These are phyloP conservation scores for Acyrthosiphon pisum DNA, from an alignment of 1,140 invertebrate species.

Conservation along the genomic window DNA sequence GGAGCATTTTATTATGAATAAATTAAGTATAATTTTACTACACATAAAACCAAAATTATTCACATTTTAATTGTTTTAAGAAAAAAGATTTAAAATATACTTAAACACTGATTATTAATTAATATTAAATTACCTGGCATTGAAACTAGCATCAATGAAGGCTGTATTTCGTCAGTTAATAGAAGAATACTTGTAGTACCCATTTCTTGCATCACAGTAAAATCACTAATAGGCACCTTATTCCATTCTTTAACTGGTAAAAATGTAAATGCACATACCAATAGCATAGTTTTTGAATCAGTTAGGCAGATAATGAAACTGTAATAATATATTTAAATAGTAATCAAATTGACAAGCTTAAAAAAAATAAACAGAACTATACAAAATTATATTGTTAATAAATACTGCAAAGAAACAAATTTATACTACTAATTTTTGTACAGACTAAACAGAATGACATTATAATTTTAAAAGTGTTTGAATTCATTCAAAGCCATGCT, in stretches of 20 bases:
- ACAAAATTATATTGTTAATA: too few relatives aligned
- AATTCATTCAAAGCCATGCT: neutral
- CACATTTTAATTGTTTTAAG: neutral
- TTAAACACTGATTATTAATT: constrained; percentile 49
- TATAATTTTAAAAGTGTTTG: neutral
- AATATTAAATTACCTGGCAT: constrained; percentile 62
- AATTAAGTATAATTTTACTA: neutral
- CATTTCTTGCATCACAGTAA: constrained; percentile 56
- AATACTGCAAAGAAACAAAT: too few relatives aligned
- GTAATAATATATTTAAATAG: constrained; percentile 13
- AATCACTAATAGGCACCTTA: constrained; percentile 51
- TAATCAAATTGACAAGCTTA: neutral
- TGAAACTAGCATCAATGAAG: constrained; percentile 61
- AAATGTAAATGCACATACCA: constrained; percentile 58
- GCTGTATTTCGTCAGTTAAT: constrained; percentile 46
- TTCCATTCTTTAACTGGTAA: constrained; percentile 49
- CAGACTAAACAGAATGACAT: neutral
- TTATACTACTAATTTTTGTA: too few relatives aligned
- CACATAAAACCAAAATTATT: neutral
- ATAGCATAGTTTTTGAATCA: constrained; percentile 45
- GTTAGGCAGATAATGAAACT: constrained; percentile 53
- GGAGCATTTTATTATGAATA: constrained; percentile 53
- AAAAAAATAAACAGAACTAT: neutral
- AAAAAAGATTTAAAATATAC: neutral
- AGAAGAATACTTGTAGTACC: constrained; percentile 50